These are phyloP conservation scores for Conomelus anceps DNA, from an alignment of 2,888 invertebrate genomes.

Conservation along the genomic window DNA sequence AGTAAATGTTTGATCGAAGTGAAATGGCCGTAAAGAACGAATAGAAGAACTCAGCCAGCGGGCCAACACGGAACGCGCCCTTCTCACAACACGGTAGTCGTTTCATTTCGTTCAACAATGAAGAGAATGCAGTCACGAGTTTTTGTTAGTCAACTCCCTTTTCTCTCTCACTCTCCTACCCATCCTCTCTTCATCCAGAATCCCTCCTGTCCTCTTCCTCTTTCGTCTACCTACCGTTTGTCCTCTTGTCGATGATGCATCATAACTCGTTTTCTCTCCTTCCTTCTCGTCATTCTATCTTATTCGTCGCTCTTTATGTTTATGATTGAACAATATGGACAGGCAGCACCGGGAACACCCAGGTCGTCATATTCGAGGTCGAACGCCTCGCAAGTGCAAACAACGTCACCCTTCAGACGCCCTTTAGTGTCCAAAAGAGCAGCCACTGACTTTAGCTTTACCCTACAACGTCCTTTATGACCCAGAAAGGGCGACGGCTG, in stretches of 20 bases:
- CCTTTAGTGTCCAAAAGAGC: background rate
- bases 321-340: background rate
- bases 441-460: background rate
- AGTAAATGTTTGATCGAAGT: background rate
- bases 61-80: background rate
- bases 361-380: background rate
- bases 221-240: background rate
- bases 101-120: background rate
- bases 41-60: background rate
- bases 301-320: background rate
- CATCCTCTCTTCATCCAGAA: too few relatives aligned
- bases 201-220: too few relatives aligned
- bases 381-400: background rate
- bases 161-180: background rate
- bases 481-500: background rate
- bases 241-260: background rate
- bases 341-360: background rate
- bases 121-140: background rate
- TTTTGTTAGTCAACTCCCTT: background rate
- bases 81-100: background rate
- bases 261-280: background rate
- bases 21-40: background rate
- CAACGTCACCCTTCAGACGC: background rate
- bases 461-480: too few relatives aligned
- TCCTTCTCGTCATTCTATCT: background rate